phyloP scores from a whole-genome alignment of 2,113 vertebrate genomes.

The Prinia subflava region DNA sequence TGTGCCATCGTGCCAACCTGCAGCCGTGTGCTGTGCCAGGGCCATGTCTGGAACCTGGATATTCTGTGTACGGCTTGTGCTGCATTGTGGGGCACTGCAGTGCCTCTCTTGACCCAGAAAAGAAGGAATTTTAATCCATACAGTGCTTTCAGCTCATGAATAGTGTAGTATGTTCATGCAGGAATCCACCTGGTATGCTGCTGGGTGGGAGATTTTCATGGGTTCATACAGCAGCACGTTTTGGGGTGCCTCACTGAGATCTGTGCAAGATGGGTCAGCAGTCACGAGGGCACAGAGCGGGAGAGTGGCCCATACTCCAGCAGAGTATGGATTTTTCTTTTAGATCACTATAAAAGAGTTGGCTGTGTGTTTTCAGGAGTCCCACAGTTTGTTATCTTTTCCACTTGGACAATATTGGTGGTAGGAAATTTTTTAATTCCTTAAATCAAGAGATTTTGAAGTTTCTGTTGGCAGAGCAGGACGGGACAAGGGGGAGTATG shows the following conservation, averaged over 20 bases:
- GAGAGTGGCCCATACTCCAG: not conserved
- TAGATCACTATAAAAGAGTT: not conserved
- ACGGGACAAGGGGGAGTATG: not conserved
- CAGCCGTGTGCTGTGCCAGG: not conserved
- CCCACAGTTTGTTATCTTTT: not conserved
- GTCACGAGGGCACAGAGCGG: not conserved
- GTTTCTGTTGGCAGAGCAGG: not conserved
- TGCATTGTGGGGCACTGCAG: not conserved
- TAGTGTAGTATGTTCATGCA: not conserved
- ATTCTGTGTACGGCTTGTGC: not conserved
- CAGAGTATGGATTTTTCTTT: not conserved
- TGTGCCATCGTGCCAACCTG: not conserved
- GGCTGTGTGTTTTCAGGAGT: not conserved
- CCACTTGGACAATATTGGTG: not conserved
- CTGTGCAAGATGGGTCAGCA: not conserved
- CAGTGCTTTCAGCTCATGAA: not conserved
- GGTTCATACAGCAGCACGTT: not conserved
- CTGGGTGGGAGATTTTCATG: not conserved
- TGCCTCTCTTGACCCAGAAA: not conserved
- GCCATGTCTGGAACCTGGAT: not conserved
- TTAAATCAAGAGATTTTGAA: not conserved
- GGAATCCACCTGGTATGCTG: not conserved
- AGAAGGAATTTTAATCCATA: not conserved
- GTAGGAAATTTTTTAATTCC: not conserved
- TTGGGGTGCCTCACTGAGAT: not conserved